phyloP scores from a whole-genome alignment of 2,888 invertebrate species.

The Furcula furcula region DNA sequence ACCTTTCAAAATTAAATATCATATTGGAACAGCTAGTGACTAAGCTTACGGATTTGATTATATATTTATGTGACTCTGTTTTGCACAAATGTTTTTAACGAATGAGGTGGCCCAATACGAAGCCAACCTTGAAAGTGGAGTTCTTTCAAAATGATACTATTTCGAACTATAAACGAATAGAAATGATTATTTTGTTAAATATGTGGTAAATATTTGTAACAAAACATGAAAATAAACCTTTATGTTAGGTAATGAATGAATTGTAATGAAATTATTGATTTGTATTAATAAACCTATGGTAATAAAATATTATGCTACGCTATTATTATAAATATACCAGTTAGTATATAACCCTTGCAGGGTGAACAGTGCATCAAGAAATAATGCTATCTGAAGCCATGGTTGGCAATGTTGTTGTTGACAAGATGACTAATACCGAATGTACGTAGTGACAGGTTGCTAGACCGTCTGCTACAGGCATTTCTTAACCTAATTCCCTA shows the following conservation, averaged over 20 bases:
- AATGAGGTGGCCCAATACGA: slow-evolving; percentile 14
- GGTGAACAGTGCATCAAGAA: too few relatives aligned
- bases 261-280: too few relatives aligned
- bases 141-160: slow-evolving; percentile 22
- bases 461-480: neutral
- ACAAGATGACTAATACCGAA: too few relatives aligned
- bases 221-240: neutral
- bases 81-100: slow-evolving; percentile 24
- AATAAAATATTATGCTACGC: too few relatives aligned
- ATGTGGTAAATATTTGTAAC: neutral
- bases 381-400: too few relatives aligned
- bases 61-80: slow-evolving; percentile 18
- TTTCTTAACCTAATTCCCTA: slow-evolving; percentile 1
- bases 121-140: slow-evolving; percentile 26
- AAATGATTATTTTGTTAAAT: slow-evolving; percentile 9
- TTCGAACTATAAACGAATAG: slow-evolving; percentile 10
- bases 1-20: slow-evolving; percentile 6
- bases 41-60: slow-evolving; percentile 1
- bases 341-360: too few relatives aligned
- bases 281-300: neutral
- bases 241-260: neutral
- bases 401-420: too few relatives aligned
- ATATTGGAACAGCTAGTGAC: neutral
- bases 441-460: too few relatives aligned
- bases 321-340: too few relatives aligned